Percentiles rank a stretch among this genome's conserved stretches.
phyloP scores from a whole-genome alignment of 1,140 invertebrate genomes.

The Temnothorax curvispinosus region DNA sequence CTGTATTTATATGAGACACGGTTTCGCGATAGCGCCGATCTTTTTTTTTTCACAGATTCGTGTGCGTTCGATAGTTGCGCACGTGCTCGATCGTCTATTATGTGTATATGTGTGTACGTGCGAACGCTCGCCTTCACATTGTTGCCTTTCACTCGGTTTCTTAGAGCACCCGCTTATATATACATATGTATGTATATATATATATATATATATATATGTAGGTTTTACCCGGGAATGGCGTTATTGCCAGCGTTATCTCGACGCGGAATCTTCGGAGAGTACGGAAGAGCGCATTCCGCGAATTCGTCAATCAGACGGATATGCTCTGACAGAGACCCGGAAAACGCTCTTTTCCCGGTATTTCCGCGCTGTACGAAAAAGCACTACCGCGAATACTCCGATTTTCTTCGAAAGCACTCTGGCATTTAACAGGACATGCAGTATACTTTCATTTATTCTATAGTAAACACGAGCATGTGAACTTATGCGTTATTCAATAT shows the following conservation, averaged over 20 bases:
- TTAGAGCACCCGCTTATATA: constrained; percentile 47
- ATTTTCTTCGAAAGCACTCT: background rate
- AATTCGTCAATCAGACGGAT: background rate
- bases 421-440: background rate
- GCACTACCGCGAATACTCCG: background rate
- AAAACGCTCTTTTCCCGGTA: background rate
- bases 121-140: constrained; percentile 78
- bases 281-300: constrained; percentile 18
- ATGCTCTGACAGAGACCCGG: background rate
- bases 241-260: constrained; percentile 38
- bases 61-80: constrained; percentile 36
- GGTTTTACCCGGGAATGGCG: constrained; percentile 46
- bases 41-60: background rate
- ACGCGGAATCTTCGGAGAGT: background rate
- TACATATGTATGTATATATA: constrained; percentile 34
- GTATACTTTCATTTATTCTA: background rate
- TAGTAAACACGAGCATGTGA: background rate
- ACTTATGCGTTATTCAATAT: background rate
- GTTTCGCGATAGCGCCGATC: constrained; percentile 9
- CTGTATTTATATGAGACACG: constrained; percentile 16
- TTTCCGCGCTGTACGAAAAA: background rate
- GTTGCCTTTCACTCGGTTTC: constrained; percentile 82
- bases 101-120: constrained; percentile 32
- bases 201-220: constrained; percentile 49
- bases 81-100: constrained; percentile 18